A percentile compares a stretch with the other conserved stretches of the same genome.
These are phyloP conservation scores for Tolypeutes matacus DNA, from an alignment of 2,797 vertebrate genomes.

Conservation along the genomic window DNA sequence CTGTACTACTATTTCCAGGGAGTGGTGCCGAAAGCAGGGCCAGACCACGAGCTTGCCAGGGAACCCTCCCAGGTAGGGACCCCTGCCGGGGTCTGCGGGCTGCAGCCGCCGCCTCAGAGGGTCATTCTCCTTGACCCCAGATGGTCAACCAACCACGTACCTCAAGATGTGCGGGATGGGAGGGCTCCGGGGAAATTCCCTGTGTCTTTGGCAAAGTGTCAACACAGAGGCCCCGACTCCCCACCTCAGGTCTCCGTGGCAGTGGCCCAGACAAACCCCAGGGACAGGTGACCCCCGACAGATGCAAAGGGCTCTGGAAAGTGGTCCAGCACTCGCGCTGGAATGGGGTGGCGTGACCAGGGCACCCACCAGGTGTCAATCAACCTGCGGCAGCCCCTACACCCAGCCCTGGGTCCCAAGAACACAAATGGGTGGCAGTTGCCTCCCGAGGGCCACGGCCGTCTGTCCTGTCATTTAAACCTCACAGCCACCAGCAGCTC, in stretches of 20 bases:
- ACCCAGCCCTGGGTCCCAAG: background rate
- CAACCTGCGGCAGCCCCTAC: background rate
- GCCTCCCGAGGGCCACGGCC: background rate
- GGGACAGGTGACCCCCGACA: background rate
- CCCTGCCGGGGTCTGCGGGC: no score
- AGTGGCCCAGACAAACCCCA: no score
- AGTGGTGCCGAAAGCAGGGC: background rate
- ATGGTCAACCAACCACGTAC: no score
- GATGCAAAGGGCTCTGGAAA: background rate
- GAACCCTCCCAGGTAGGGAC: background rate
- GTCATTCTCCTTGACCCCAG: background rate
- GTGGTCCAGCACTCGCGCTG: accelerated
- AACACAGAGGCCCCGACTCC: background rate
- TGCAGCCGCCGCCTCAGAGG: no score
- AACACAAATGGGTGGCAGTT: accelerated
- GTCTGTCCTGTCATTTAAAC: no score
- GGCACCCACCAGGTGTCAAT: background rate
- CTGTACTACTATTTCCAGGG: conserved; percentile 44
- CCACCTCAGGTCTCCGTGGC: background rate
- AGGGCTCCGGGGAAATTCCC: background rate
- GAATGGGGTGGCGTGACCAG: background rate
- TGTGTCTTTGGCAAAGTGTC: background rate
- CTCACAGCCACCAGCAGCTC: background rate
- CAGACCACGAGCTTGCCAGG: background rate
- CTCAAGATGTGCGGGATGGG: background rate